Conservation (phyloP, 2,113 vertebrate species). For the Tragelaphus strepsiceros region DNA sequence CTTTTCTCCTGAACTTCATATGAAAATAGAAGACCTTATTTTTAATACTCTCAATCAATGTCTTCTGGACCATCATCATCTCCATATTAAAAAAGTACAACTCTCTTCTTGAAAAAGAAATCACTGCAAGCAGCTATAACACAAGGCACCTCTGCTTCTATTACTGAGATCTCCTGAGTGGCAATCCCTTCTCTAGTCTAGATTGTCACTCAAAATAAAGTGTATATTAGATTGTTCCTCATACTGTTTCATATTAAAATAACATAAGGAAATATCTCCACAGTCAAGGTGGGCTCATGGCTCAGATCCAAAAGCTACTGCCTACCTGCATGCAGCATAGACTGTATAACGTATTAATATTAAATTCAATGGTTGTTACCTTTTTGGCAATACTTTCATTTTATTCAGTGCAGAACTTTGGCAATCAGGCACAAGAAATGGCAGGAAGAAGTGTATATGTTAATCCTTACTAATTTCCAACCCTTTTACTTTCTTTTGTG, state of each 20-base stretch:
- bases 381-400: not conserved
- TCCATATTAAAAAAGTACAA: not conserved
- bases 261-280: not conserved
- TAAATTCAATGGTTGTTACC: not conserved
- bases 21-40: constrained; percentile 26
- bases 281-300: not conserved
- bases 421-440: constrained; percentile 51
- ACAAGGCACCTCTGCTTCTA: not conserved
- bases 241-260: constrained; percentile 28
- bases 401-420: not conserved
- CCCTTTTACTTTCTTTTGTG: constrained; percentile 75
- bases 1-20: constrained; percentile 8
- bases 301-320: not conserved
- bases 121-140: constrained; percentile 25
- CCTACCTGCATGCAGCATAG: not conserved
- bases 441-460: constrained; percentile 70
- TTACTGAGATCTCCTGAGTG: not conserved
- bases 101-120: constrained; percentile 44
- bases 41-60: constrained; percentile 41
- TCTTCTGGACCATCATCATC: not conserved
- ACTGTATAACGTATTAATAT: not conserved
- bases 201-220: not conserved
- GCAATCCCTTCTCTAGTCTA: not conserved
- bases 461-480: constrained; percentile 75
- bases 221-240: not conserved